These are phyloP conservation scores for Macrostomum lignano DNA, from an alignment of 1,140 invertebrate species.

Conservation along the genomic window DNA sequence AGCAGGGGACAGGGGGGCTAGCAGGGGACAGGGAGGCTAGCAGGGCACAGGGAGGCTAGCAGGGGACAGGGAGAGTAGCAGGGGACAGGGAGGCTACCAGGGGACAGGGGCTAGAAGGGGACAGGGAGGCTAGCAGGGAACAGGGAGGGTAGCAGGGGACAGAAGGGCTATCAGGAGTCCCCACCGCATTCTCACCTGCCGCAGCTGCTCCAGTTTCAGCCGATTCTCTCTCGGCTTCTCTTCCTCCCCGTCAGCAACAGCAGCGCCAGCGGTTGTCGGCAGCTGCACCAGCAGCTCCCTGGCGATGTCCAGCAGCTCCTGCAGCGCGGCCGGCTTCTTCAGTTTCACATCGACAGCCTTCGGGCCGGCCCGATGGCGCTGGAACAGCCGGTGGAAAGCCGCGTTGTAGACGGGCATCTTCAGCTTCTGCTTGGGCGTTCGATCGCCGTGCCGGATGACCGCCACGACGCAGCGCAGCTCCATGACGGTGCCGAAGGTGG, in stretches of 20 bases:
- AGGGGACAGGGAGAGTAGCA: neutral
- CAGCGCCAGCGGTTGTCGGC: too few relatives aligned
- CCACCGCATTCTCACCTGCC: too few relatives aligned
- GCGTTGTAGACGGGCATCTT: slow-evolving; percentile 80
- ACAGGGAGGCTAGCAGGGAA: too few relatives aligned
- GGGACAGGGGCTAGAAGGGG: too few relatives aligned
- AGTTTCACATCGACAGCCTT: slow-evolving; percentile 82
- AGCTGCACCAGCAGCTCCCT: slow-evolving; percentile 49
- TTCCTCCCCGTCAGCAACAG: neutral
- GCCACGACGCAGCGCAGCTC: slow-evolving; percentile 84
- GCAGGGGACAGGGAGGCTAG: too few relatives aligned
- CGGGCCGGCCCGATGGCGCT: slow-evolving; percentile 79
- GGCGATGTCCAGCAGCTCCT: slow-evolving; percentile 82
- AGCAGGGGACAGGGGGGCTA: too few relatives aligned
- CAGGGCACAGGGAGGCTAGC: too few relatives aligned
- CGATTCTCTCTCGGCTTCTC: too few relatives aligned
- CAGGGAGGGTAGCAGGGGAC: too few relatives aligned
- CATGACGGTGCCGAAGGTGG: slow-evolving; percentile 36
- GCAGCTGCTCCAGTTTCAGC: too few relatives aligned
- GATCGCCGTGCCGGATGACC: slow-evolving; percentile 87
- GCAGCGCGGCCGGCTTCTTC: slow-evolving; percentile 59
- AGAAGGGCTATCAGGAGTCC: too few relatives aligned
- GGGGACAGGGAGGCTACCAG: too few relatives aligned
- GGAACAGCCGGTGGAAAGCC: slow-evolving; percentile 90
- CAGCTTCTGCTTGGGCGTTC: slow-evolving; percentile 74